Conservation (phyloP, 1,140 invertebrate species). For the Lepidotrigona ventralis region DNA sequence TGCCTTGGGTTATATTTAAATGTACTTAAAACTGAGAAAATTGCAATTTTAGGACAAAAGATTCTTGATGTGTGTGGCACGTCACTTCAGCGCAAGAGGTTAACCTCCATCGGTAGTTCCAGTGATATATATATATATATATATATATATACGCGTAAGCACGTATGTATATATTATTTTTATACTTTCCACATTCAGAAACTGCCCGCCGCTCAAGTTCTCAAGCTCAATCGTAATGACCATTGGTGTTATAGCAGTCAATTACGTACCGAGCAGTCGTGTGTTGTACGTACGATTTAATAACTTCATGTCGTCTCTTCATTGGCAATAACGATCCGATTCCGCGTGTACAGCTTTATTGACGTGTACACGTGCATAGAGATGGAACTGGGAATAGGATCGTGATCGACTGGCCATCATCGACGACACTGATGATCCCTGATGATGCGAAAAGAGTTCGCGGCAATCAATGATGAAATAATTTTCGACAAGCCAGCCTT, state of each 20-base stretch:
- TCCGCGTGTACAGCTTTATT: conserved; percentile 8
- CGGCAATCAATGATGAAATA: conserved; percentile 8
- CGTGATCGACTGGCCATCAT: neutral
- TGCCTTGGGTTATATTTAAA: no score
- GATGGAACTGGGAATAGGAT: neutral
- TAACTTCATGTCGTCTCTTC: neutral
- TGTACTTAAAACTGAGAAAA: no score
- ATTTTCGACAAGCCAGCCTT: conserved; percentile 16
- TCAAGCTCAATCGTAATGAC: neutral
- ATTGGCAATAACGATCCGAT: neutral
- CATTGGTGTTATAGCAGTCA: neutral
- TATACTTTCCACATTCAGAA: no score
- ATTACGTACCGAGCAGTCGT: neutral
- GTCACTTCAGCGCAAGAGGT: no score
- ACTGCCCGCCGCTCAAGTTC: no score
- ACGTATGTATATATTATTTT: no score
- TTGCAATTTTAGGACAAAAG: no score
- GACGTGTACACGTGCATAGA: accelerated
- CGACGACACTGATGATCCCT: neutral
- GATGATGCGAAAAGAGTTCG: neutral
- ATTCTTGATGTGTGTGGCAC: no score
- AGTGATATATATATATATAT: no score
- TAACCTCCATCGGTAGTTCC: no score
- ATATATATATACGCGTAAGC: no score
- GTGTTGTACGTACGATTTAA: neutral